Evolutionary conservation across 2,888 invertebrate species (phyloP).

Genomic region (Diachrysia chrysitis): DNA sequence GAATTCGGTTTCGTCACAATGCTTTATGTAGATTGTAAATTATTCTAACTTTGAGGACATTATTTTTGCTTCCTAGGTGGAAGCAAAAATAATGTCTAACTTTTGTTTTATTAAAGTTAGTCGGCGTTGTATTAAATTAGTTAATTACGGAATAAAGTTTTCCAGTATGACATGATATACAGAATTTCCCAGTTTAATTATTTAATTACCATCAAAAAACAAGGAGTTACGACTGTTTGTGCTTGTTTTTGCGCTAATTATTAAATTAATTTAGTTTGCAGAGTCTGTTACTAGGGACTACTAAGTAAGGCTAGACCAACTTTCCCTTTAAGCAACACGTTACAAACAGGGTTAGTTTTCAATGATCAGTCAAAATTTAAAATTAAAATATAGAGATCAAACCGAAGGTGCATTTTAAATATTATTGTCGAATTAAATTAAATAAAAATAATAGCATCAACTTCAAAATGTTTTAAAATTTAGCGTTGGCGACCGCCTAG

Average conservation of each 20-base stretch:
- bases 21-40: not conserved
- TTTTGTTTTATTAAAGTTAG: constrained; percentile 1
- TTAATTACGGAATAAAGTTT: constrained; percentile 17
- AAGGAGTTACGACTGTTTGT: not conserved
- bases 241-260: not conserved
- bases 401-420: no score
- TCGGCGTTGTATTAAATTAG: not conserved
- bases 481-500: no score
- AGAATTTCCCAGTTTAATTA: constrained; percentile 13
- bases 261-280: not conserved
- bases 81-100: not conserved
- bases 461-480: no score
- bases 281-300: not conserved
- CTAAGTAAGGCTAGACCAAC: not conserved
- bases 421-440: no score
- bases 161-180: constrained; percentile 1
- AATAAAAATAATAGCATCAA: no score
- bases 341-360: no score
- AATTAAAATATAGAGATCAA: no score
- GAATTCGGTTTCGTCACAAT: not conserved
- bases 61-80: not conserved
- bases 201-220: constrained; percentile 2
- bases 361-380: no score
- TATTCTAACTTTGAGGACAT: not conserved
- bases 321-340: not conserved